These are phyloP conservation scores for Ageneiosus marmoratus DNA, from an alignment of 2,113 vertebrate species.

Conservation along the genomic window DNA sequence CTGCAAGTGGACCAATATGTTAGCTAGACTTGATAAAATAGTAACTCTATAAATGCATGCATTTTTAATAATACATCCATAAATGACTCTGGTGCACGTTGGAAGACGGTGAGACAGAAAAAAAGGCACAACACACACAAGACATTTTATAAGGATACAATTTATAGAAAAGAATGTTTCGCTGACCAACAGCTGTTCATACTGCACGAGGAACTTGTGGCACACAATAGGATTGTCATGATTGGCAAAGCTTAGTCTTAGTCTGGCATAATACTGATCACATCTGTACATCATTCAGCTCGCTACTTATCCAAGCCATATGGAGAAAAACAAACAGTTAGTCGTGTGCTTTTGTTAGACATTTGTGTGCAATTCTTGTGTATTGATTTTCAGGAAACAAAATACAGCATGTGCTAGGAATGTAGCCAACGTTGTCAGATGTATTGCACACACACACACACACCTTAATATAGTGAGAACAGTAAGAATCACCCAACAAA, in stretches of 20 bases:
- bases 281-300: constrained; percentile 3
- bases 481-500: constrained; percentile 6
- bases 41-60: neutral
- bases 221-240: constrained; percentile 82
- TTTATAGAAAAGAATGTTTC: constrained; percentile 66
- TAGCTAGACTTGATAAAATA: neutral
- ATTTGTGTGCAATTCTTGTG: constrained; percentile 16
- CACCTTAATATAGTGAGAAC: constrained; percentile 21
- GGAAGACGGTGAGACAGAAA: neutral
- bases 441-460: constrained; percentile 34
- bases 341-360: constrained; percentile 14
- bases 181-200: constrained; percentile 60
- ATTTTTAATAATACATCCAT: neutral
- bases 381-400: constrained; percentile 1
- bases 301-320: neutral
- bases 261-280: constrained; percentile 79
- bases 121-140: constrained; percentile 40
- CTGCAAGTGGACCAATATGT: neutral
- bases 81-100: neutral
- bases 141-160: constrained; percentile 64
- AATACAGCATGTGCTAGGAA: constrained; percentile 45
- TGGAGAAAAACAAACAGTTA: constrained; percentile 1
- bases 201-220: constrained; percentile 74
- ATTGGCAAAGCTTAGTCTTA: constrained; percentile 70
- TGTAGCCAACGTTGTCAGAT: constrained; percentile 50